A percentile compares a stretch with the other conserved stretches of the same genome.
Evolutionary conservation across 2,113 vertebrate species (phyloP).

Genomic region (Nestor notabilis): DNA sequence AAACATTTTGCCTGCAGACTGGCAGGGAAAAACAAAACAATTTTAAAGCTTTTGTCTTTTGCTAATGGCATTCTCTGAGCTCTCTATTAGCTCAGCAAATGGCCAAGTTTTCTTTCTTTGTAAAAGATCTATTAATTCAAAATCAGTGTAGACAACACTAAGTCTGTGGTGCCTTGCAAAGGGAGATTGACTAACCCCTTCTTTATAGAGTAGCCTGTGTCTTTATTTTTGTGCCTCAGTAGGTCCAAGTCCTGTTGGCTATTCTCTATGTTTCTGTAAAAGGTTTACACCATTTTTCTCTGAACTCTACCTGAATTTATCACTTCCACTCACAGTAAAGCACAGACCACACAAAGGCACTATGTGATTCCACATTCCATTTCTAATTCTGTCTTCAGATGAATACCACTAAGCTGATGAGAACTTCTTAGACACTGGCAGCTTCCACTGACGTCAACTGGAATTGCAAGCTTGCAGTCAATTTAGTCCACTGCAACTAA

Average conservation of each 20-base stretch:
- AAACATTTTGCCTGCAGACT: neutral
- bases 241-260: neutral
- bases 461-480: constrained; percentile 35
- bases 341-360: neutral
- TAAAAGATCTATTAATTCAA: neutral
- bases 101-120: neutral
- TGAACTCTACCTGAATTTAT: neutral
- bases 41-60: neutral
- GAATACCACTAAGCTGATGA: constrained; percentile 42
- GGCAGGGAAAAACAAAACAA: neutral
- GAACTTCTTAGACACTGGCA: neutral
- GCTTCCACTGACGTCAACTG: constrained; percentile 57
- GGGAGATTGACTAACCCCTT: neutral
- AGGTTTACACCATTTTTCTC: neutral
- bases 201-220: neutral
- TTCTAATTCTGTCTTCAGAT: constrained; percentile 37
- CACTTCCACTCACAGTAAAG: neutral
- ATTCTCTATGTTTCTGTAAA: neutral
- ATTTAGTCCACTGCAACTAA: constrained; percentile 14
- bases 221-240: neutral
- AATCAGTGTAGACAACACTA: neutral
- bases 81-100: neutral
- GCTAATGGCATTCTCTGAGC: neutral
- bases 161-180: neutral
- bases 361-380: neutral